Evolutionary conservation across 2,888 invertebrate genomes (phyloP), one percentile per base, ranked within the genome.

Genomic region (Mythimna pallens): DNA sequence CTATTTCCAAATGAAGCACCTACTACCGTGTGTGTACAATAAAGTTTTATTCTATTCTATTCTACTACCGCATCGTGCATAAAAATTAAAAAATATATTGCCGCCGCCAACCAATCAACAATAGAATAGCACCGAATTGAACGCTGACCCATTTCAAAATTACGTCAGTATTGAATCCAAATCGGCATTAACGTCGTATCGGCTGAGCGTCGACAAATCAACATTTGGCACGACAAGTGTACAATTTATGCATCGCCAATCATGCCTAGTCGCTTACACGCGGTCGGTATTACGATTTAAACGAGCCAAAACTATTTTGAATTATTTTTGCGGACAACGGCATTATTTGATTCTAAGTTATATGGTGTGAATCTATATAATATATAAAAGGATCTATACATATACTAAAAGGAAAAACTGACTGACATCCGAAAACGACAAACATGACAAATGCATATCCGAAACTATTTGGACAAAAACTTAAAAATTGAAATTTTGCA

Each of bases 171-270:
- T 71, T 73, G 70, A 71, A 83, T 80, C 55, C 64, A 63, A 78
- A 69, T 75, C 78, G 70, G 75, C 58, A 82, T 82, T 73, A 77
- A 65, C 72, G 69, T 82, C 78, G 64, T 65, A 64, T 81, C 70
- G 70, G 82, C 70, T 78, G 66, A 76, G 71, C 77, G 80, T 82
- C 84, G 70, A 85, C 85, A 84, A 82, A 84, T 84, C 84, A 85
- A 86, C 76, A 72, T 83, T 82, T 82, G 73, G 75, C 70, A 65
- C 75, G 86, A 83, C 86, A 78, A 79, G 66, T 84, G 83, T 76
- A 80, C 78, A 85, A 86, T 86, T 86, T 86, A 86, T 86, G 84
- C 74, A 75, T 73, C 74, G 70, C 71, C 82, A 82, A 83, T 86
- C 83, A 86, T 78, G 78, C 71, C 77, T 74, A 76, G 59, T 77